A percentile compares a stretch with the other conserved stretches of the same genome.
Evolutionary conservation across 2,888 invertebrate species (phyloP).

Genomic region (Macrosoma leucophasiata): DNA sequence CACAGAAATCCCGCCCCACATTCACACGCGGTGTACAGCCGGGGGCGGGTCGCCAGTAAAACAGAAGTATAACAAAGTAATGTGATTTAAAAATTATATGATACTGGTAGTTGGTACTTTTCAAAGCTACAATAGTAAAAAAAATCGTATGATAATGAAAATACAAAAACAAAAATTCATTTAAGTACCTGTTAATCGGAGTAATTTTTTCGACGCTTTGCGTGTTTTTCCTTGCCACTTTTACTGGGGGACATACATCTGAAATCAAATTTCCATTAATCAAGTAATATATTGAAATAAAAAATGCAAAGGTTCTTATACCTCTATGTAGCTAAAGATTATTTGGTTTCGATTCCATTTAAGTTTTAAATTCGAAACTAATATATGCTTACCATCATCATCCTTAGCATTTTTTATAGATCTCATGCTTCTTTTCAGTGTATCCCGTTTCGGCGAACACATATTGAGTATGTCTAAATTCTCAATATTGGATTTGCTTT

Average conservation of each 20-base stretch:
- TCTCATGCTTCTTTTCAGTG: neutral
- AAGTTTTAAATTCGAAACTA: too few species aligned
- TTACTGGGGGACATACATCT: slow-evolving; percentile 44
- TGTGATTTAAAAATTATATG: too few species aligned
- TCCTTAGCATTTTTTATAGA: slow-evolving; percentile 15
- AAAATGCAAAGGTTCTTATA: neutral
- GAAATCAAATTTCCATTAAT: slow-evolving; percentile 27
- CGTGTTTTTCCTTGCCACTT: slow-evolving; percentile 39
- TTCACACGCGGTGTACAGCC: too few species aligned
- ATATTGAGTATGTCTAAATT: slow-evolving; percentile 35
- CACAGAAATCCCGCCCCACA: too few species aligned
- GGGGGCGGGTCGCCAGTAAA: too few species aligned
- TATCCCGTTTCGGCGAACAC: neutral
- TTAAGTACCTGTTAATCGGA: neutral
- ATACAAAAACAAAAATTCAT: slow-evolving; percentile 1
- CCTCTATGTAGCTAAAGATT: neutral
- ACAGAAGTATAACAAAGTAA: too few species aligned
- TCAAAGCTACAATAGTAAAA: too few species aligned
- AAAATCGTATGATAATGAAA: neutral
- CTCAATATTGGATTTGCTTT: slow-evolving; percentile 39
- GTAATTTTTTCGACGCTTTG: slow-evolving; percentile 1
- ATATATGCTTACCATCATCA: slow-evolving; percentile 37
- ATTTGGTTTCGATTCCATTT: too few species aligned
- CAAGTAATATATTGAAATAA: neutral
- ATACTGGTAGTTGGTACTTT: too few species aligned